Evolutionary conservation across 2,888 invertebrate genomes (phyloP).

Genomic region (Drosophila basisetae): DNA sequence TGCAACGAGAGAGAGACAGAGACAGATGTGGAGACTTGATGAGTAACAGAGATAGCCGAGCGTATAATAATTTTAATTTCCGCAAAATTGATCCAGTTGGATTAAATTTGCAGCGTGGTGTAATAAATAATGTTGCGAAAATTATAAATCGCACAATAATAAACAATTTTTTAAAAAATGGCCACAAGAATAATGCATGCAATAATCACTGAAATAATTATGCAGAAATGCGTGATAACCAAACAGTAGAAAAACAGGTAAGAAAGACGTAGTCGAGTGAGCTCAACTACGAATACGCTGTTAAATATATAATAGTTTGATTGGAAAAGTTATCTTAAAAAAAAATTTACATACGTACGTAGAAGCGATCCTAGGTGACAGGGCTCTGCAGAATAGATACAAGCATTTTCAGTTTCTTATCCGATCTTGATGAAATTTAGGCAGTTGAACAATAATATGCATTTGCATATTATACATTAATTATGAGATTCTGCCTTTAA

Average conservation of each 20-base stretch:
- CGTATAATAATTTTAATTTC: conserved; percentile 64
- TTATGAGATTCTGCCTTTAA: no score
- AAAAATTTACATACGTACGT: background rate
- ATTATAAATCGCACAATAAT: conserved; percentile 54
- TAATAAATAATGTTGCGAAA: conserved; percentile 66
- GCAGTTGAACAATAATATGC: no score
- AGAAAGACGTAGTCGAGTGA: background rate
- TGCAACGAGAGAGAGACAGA: background rate
- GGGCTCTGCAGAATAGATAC: no score
- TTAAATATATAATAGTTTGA: background rate
- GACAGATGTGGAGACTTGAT: background rate
- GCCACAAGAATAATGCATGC: conserved; percentile 25
- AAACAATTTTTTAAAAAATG: conserved; percentile 41
- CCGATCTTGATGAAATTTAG: no score
- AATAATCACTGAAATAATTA: conserved; percentile 37
- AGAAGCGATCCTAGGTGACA: no score
- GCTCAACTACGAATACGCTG: background rate
- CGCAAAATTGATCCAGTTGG: conserved; percentile 65
- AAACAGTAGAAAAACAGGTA: conserved; percentile 2
- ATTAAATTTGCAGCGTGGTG: conserved; percentile 44
- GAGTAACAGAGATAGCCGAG: conserved; percentile 19
- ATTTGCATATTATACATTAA: no score
- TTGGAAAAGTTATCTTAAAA: background rate
- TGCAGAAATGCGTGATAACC: conserved; percentile 14
- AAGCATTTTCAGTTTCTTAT: no score